Evolutionary conservation across 2,888 invertebrate species (phyloP).

Genomic region (Aricia artaxerxes): DNA sequence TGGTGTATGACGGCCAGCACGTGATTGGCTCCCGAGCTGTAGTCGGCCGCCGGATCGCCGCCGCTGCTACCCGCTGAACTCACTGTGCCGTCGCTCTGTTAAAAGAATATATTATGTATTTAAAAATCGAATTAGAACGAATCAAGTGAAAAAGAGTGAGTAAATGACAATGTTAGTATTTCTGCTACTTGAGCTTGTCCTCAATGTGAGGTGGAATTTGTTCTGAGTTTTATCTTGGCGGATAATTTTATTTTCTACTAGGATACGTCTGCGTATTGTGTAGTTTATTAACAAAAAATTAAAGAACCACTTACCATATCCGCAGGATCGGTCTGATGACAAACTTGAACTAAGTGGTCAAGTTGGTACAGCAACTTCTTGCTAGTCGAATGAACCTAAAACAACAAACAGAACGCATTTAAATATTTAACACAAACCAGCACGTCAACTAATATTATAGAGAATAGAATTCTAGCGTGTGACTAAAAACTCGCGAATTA

Average conservation of each 20-base stretch:
- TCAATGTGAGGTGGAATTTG: not conserved
- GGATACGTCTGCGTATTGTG: too few relatives aligned
- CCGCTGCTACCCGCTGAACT: constrained; percentile 83
- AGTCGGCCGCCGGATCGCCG: constrained; percentile 95
- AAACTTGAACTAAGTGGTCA: constrained; percentile 97
- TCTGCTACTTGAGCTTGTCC: too few relatives aligned
- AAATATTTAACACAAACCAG: not conserved
- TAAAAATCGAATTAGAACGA: not conserved
- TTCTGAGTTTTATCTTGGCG: not conserved
- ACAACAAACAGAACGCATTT: constrained; percentile 25
- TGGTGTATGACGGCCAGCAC: constrained; percentile 98
- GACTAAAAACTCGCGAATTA: too few relatives aligned
- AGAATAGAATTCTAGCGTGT: too few relatives aligned
- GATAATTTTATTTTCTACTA: not conserved
- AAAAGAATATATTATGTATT: not conserved
- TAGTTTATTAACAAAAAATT: constrained; percentile 17
- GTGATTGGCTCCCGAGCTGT: constrained; percentile 97
- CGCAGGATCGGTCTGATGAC: constrained; percentile 93
- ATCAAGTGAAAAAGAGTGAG: not conserved
- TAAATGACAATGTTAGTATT: too few relatives aligned
- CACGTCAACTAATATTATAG: too few relatives aligned
- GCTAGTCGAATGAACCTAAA: constrained; percentile 95
- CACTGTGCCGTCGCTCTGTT: constrained; percentile 68
- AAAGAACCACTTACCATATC: constrained; percentile 60
- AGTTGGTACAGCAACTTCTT: constrained; percentile 97